Evolutionary conservation across 2,888 invertebrate species (phyloP).

Genomic region (Plebejus anna): DNA sequence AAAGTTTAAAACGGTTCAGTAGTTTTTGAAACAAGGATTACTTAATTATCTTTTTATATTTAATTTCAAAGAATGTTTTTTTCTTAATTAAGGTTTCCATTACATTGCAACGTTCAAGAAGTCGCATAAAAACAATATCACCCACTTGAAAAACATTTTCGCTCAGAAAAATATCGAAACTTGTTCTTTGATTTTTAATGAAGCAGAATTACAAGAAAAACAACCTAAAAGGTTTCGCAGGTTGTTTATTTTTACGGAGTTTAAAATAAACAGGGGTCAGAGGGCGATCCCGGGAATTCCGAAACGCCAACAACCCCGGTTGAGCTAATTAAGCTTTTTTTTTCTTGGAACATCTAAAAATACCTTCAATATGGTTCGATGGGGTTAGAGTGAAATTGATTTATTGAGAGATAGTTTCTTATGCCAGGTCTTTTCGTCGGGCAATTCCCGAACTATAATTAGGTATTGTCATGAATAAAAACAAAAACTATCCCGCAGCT

Average conservation of each 20-base stretch:
- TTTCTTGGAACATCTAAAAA: neutral
- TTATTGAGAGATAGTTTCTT: neutral
- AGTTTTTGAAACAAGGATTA: no score
- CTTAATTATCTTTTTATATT: no score
- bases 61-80: neutral
- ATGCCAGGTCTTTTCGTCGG: neutral
- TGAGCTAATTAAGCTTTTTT: neutral
- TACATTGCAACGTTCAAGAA: neutral
- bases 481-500: no score
- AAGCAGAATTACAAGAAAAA: slow-evolving; percentile 1
- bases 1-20: no score
- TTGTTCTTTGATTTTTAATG: neutral
- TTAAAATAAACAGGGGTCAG: neutral
- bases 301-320: neutral
- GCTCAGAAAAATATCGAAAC: neutral
- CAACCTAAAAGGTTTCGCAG: neutral
- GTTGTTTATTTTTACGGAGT: slow-evolving; percentile 1
- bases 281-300: neutral
- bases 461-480: no score
- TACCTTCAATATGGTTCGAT: neutral
- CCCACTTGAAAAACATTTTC: neutral
- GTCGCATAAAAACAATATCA: neutral
- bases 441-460: no score
- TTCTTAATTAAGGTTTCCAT: neutral
- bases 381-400: no score